A percentile compares a stretch with the other conserved stretches of the same genome.
These are phyloP conservation scores for Heliothis virescens DNA, from an alignment of 1,140 invertebrate genomes.

Conservation along the genomic window DNA sequence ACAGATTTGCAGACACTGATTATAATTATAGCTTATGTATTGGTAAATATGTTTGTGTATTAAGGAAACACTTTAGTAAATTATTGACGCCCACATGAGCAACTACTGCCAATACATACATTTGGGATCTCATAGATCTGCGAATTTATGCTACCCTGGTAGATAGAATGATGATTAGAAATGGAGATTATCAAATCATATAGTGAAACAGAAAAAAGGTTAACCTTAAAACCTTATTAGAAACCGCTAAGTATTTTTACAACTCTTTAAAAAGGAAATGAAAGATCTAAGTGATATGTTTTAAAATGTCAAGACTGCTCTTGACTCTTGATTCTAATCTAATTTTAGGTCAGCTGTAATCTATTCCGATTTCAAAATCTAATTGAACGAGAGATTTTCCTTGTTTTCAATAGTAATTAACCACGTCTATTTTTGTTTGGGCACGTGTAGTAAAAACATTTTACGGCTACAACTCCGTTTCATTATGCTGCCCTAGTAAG, in stretches of 20 bases:
- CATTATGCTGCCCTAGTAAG: neutral
- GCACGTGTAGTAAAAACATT: neutral
- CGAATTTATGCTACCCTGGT: neutral
- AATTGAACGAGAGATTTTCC: neutral
- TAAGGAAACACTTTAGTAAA: slow-evolving; percentile 7
- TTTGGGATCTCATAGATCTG: neutral
- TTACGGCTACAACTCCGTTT: neutral
- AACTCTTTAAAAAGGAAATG: too few species aligned
- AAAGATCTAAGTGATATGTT: too few species aligned
- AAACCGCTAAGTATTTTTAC: too few species aligned
- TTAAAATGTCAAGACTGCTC: too few species aligned
- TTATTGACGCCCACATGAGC: neutral
- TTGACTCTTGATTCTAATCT: too few species aligned
- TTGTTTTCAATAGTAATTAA: neutral
- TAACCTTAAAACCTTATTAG: too few species aligned
- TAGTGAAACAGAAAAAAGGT: too few species aligned
- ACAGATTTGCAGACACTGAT: neutral
- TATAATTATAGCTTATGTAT: neutral
- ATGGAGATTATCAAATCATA: too few species aligned
- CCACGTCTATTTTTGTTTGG: neutral
- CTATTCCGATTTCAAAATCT: too few species aligned
- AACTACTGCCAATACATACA: neutral
- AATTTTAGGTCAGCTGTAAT: too few species aligned
- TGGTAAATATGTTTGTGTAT: slow-evolving; percentile 4
- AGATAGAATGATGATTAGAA: neutral